Evolutionary conservation across 1,140 invertebrate species (phyloP), one percentile per base, ranked within the genome.

Genomic region (Chelonus insularis): DNA sequence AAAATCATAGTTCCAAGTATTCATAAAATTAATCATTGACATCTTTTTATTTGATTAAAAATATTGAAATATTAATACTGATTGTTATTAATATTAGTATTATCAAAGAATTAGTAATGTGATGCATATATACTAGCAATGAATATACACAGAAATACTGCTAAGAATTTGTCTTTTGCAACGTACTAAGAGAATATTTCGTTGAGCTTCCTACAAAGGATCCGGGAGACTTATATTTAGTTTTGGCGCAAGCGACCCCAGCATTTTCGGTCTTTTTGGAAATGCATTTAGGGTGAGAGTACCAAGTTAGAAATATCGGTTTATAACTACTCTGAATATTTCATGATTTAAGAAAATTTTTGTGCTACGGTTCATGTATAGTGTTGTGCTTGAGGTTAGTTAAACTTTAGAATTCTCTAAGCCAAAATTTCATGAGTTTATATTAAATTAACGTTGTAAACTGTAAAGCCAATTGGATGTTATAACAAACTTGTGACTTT

Each of bases 251-350:
- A 68, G 71, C 67, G 68, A 70, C 56, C 45, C 63, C 66, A 61
- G 57, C 64, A 69, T 77, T 77, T 76, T 72, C 65, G 47, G 68
- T 76, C 73, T 75, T 78, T 79, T 76, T 77, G 69, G 73, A 72
- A 77, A 76, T 72, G 64, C 65, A 68, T 66, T 64, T 62, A 66
- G 69, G 58, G 56, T 55, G 14, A 48, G 51, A 59, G 50, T 57
- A 18, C 29, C 29, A 47, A 23, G 57, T 51, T 4, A 56, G 43
- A 68, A 74, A 73, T 72, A 65, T 56, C 16, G 18, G 3, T 3
- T 48, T 34, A 32, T 34, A 34, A 47, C 41, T 8, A 21, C 12
- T 16, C 14, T 43, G 14, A 43, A 43, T 8, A 16, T 18, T 43
- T n/a, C n/a, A n/a, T n/a, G n/a, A n/a, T n/a, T n/a, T n/a, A n/a